Evolutionary conservation across 2,888 invertebrate species (phyloP).

Genomic region (Cybosia mesomella): DNA sequence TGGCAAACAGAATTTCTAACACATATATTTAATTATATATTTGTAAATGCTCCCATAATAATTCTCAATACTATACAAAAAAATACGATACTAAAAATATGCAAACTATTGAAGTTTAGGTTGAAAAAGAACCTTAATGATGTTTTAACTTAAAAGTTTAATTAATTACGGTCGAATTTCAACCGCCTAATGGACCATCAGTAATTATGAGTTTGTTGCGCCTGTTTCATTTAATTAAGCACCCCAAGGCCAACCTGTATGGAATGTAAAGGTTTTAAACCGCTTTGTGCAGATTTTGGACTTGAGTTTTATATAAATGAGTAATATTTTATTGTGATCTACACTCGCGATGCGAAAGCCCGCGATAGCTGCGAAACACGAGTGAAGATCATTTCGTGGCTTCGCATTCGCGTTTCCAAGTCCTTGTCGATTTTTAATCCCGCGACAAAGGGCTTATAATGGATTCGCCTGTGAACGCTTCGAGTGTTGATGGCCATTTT

Average conservation of each 20-base stretch:
- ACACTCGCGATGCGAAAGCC: not conserved
- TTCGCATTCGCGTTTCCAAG: not conserved
- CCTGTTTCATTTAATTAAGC: not conserved
- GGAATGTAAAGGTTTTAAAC: not conserved
- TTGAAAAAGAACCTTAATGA: not conserved
- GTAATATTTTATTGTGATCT: not conserved
- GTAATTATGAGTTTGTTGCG: not conserved
- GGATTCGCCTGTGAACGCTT: too few species aligned
- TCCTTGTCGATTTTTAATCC: not conserved
- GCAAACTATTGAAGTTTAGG: not conserved
- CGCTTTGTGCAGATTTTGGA: not conserved
- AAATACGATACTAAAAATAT: not conserved
- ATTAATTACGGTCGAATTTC: not conserved
- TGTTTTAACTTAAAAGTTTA: conserved; percentile 4
- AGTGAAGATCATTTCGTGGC: not conserved
- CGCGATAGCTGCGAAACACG: too few species aligned
- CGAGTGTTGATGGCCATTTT: too few species aligned
- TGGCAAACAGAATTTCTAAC: not conserved
- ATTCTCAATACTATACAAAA: not conserved
- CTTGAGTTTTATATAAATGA: not conserved
- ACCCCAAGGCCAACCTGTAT: not conserved
- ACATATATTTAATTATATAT: not conserved
- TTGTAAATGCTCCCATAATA: not conserved
- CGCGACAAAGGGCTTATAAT: too few species aligned
- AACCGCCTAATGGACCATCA: not conserved